Base-by-base conservation (phyloP, 2,797 vertebrate genomes). In the Poeciliopsis turneri region DNA sequence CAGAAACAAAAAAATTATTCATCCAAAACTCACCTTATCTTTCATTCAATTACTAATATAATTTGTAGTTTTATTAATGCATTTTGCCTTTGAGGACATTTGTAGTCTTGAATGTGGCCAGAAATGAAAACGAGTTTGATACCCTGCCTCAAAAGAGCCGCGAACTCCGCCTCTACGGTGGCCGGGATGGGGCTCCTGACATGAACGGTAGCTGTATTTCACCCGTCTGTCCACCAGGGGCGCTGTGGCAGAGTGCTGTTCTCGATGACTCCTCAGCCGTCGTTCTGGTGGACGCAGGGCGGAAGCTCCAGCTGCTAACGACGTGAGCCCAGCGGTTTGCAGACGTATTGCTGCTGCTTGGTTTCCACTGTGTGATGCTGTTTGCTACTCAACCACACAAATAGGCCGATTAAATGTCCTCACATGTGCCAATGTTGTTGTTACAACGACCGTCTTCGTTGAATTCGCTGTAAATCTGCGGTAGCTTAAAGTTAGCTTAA, bases 241-340 rank as follows among this genome's bases (percentile, higher is more conserved):
- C 90, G 91, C 93, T 97, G 96, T 95, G 95, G 94, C 85, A 94
- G 87, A 82, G 92, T 97, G 88, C 96, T 97, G 88, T 95, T 93
- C 95, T 97, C 97, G 83, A 97, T 95, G 95, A 95, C 95, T 12
- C 96, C 97, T 72, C 96, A 96, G 73, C 97, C 97, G 13, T 95
- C 95, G 73, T 98, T 98, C 94, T 98, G 97, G 97, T 98, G 97
- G 97, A 96, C 97, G 88, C 95, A 96, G 86, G 95, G 96, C 83
- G 95, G 95, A 87, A 96, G 96, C 88, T 97, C 97, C 94, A 97
- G 94, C 94, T 98, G 97, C 96, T 98, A 96, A 97, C 97, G 96
- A 97, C 51, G 90, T 74, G 75, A 75, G 53, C 72, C 15, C 77
- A 78, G 79, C 81, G n/a, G 72, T 82, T 81, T 74, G 23, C 36